phyloP scores from a whole-genome alignment of 2,888 invertebrate genomes.

The Drosophila koepferae region DNA sequence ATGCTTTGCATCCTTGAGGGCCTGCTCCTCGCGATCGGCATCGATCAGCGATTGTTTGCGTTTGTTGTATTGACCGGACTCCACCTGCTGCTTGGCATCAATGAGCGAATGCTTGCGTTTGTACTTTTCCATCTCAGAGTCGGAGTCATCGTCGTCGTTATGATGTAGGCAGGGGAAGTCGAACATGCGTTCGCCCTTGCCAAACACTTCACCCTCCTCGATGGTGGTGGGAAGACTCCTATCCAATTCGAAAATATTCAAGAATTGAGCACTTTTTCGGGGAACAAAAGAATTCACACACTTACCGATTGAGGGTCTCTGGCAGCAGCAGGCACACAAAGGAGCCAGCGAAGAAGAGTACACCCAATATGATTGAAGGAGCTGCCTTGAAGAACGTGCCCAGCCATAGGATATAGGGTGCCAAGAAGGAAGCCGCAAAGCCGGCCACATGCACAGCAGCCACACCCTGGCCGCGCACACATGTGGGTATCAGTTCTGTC shows the following conservation, averaged over 20 bases:
- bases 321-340: constrained; percentile 87
- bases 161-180: constrained; percentile 85
- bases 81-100: constrained; percentile 74
- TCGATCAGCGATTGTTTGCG: constrained; percentile 77
- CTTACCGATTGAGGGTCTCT: constrained; percentile 86
- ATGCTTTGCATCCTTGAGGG: constrained; percentile 77
- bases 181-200: constrained; percentile 86
- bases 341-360: constrained; percentile 86
- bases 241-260: neutral
- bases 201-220: constrained; percentile 87
- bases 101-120: constrained; percentile 81
- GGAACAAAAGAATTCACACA: neutral
- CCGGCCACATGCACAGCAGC: constrained; percentile 88
- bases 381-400: constrained; percentile 85
- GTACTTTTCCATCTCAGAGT: constrained; percentile 80
- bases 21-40: constrained; percentile 73
- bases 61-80: constrained; percentile 68
- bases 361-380: constrained; percentile 87
- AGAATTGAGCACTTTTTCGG: neutral
- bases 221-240: constrained; percentile 87
- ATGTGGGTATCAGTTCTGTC: constrained; percentile 88
- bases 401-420: constrained; percentile 87
- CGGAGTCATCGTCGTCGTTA: constrained; percentile 70
- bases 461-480: constrained; percentile 88
- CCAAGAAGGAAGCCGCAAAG: constrained; percentile 87